Percentiles rank a stretch among this genome's conserved stretches.
These are phyloP conservation scores for Epizoanthus illoricatus DNA, from an alignment of 92 coral and sea anemone species.

Conservation along the genomic window DNA sequence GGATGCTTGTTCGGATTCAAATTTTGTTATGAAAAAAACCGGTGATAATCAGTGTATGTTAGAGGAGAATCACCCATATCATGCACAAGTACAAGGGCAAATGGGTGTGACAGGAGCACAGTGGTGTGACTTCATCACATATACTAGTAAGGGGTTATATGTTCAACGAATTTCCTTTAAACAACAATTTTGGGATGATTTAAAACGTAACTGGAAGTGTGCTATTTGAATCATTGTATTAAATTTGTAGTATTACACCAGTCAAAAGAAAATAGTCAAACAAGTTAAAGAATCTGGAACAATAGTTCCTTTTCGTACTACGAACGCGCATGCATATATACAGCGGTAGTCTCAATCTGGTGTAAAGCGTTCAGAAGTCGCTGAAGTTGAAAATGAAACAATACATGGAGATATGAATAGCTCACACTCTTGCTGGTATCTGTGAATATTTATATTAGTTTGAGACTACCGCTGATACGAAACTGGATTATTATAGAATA, in stretches of 20 bases:
- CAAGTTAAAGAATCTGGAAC: not conserved
- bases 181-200: constrained; percentile 43
- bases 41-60: constrained; percentile 31
- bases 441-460: too few relatives aligned
- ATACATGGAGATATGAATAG: too few relatives aligned
- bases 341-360: too few relatives aligned
- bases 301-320: not conserved
- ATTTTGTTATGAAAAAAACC: constrained; percentile 38
- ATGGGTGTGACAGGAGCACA: constrained; percentile 30
- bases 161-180: constrained; percentile 63
- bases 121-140: constrained; percentile 73
- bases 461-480: too few relatives aligned
- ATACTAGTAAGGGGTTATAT: constrained; percentile 64
- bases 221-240: constrained; percentile 45
- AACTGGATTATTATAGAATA: too few relatives aligned
- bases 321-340: too few relatives aligned
- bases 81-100: constrained; percentile 43
- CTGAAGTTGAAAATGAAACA: too few relatives aligned
- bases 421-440: too few relatives aligned
- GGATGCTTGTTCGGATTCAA: constrained; percentile 64
- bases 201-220: constrained; percentile 30
- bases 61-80: constrained; percentile 21
- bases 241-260: too few relatives aligned
- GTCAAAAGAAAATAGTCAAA: not conserved
- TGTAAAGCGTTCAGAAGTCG: too few relatives aligned